Conservation (phyloP, 1,140 invertebrate species). For the Neodiprion virginianus region DNA sequence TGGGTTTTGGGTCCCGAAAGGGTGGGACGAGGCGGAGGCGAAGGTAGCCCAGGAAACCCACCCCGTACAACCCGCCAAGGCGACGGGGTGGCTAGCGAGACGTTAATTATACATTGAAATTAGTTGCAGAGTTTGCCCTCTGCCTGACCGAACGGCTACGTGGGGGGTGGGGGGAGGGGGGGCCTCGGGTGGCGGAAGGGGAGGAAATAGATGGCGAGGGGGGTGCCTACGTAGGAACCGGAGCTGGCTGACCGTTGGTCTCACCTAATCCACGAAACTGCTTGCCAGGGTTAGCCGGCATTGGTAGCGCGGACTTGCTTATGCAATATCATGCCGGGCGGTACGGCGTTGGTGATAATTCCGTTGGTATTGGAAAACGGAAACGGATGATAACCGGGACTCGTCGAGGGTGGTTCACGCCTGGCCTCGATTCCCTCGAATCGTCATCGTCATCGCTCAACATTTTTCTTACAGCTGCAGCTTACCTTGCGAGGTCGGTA, state of each 20-base stretch:
- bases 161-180: background rate
- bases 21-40: slow-evolving; percentile 28
- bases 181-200: background rate
- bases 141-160: slow-evolving; percentile 49
- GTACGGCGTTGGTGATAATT: no score
- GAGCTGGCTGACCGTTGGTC: slow-evolving; percentile 1
- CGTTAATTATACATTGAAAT: slow-evolving; percentile 66
- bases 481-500: slow-evolving; percentile 92
- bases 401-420: background rate
- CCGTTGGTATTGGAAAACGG: slow-evolving; percentile 36
- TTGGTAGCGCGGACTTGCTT: slow-evolving; percentile 55
- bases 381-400: background rate
- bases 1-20: slow-evolving; percentile 7
- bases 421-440: background rate
- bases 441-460: background rate
- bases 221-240: background rate
- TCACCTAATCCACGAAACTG: background rate
- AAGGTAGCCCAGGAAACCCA: slow-evolving; percentile 22
- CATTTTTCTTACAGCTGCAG: slow-evolving; percentile 15
- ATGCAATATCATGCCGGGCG: slow-evolving; percentile 55
- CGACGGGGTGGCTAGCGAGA: slow-evolving; percentile 54
- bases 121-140: slow-evolving; percentile 62
- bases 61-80: background rate
- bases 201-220: no score
- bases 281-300: slow-evolving; percentile 57